These are phyloP conservation scores for Idaea dimidiata DNA, from an alignment of 2,888 invertebrate species.

Conservation along the genomic window DNA sequence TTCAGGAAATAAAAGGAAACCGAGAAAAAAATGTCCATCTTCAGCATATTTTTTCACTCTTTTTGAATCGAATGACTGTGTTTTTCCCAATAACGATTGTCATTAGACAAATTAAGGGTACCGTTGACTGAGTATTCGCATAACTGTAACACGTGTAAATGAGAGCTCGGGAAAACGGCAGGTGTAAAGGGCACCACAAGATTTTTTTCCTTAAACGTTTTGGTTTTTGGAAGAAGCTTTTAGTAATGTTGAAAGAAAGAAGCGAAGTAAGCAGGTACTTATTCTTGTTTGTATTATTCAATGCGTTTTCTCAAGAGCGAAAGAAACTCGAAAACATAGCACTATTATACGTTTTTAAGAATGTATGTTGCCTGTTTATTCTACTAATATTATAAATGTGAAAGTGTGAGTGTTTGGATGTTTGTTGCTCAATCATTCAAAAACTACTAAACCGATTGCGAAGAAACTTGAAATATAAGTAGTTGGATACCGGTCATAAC, in stretches of 20 bases:
- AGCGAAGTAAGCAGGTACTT: background rate
- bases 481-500: too few species aligned
- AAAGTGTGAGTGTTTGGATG: too few species aligned
- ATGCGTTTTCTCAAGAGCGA: background rate
- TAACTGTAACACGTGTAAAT: constrained; percentile 12
- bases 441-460: too few species aligned
- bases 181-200: constrained; percentile 4
- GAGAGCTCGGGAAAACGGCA: constrained; percentile 11
- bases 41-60: background rate
- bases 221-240: background rate
- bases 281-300: background rate
- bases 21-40: background rate
- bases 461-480: too few species aligned
- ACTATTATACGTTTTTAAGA: too few species aligned
- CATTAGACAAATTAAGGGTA: constrained; percentile 4
- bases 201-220: background rate
- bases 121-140: constrained; percentile 6
- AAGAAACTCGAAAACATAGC: too few species aligned
- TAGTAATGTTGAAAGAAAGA: background rate
- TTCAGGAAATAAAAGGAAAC: background rate
- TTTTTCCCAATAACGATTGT: background rate
- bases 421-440: too few species aligned
- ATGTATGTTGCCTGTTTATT: too few species aligned
- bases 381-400: too few species aligned
- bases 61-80: background rate